Conservation (phyloP, 2,888 invertebrate genomes). For the Zonitis immaculata region DNA sequence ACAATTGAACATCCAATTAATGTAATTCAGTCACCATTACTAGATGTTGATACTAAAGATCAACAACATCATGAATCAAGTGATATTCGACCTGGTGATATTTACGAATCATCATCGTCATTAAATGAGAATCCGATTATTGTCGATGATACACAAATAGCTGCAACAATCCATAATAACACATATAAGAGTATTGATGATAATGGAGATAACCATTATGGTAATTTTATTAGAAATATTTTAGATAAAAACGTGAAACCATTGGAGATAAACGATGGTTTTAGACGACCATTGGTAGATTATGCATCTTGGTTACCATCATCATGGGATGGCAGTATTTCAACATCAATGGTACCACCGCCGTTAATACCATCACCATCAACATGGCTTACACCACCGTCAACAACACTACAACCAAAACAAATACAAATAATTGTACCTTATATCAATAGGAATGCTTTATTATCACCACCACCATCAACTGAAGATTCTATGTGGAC, state of each 20-base stretch:
- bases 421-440: slow-evolving; percentile 78
- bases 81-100: slow-evolving; percentile 2
- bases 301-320: slow-evolving; percentile 36
- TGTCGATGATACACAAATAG: slow-evolving; percentile 54
- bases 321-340: slow-evolving; percentile 17
- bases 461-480: slow-evolving; percentile 34
- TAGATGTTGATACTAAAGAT: slow-evolving; percentile 53
- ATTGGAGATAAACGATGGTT: slow-evolving; percentile 25
- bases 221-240: too few species aligned
- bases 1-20: slow-evolving; percentile 69
- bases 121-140: slow-evolving; percentile 46
- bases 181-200: slow-evolving; percentile 26
- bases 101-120: background rate
- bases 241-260: too few species aligned
- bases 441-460: slow-evolving; percentile 57
- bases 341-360: slow-evolving; percentile 36
- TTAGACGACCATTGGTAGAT: slow-evolving; percentile 32
- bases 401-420: slow-evolving; percentile 54
- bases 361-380: slow-evolving; percentile 35
- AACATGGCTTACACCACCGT: slow-evolving; percentile 31
- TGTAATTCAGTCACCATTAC: slow-evolving; percentile 64
- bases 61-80: slow-evolving; percentile 17
- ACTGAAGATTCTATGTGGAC: slow-evolving; percentile 40
- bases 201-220: too few species aligned
- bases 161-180: slow-evolving; percentile 41